A percentile compares a stretch with the other conserved stretches of the same genome.
Evolutionary conservation across 92 coral and sea anemone genomes (phyloP).

Genomic region (Nematostella vectensis): DNA sequence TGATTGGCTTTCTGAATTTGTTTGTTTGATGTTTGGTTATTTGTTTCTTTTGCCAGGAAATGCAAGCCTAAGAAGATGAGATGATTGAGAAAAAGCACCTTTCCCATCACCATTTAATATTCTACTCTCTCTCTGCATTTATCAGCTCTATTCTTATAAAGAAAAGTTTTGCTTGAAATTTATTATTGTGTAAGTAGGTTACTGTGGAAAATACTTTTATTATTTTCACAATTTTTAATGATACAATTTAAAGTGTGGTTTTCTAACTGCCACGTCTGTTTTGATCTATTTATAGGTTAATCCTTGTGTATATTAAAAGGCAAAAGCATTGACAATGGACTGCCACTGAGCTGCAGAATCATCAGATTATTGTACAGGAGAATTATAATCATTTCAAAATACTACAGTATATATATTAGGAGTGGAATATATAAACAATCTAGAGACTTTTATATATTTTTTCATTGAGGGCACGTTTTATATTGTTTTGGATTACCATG

Average conservation of each 20-base stretch:
- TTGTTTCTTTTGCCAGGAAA: slow-evolving; percentile 38
- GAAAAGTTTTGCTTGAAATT: background rate
- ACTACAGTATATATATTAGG: background rate
- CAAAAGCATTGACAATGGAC: slow-evolving; percentile 18
- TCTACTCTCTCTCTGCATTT: background rate
- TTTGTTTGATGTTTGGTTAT: background rate
- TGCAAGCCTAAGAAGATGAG: slow-evolving; percentile 56
- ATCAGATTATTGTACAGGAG: background rate
- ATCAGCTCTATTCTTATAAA: background rate
- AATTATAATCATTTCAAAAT: slow-evolving; percentile 6
- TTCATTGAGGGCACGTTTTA: slow-evolving; percentile 31
- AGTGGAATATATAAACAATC: slow-evolving; percentile 13
- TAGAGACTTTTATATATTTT: slow-evolving; percentile 40
- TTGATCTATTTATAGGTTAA: too few relatives aligned
- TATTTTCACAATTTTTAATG: too few relatives aligned
- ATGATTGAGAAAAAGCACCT: slow-evolving; percentile 38
- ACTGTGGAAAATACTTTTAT: background rate
- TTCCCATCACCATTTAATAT: slow-evolving; percentile 14
- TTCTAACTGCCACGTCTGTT: background rate
- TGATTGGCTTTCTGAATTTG: background rate
- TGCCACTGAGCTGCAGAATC: background rate
- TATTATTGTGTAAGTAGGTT: background rate
- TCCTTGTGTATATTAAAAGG: slow-evolving; percentile 17
- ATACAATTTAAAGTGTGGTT: too few relatives aligned
- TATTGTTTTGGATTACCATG: slow-evolving; percentile 54